Conservation (phyloP, 2,888 invertebrate genomes). For the Pteria penguin region DNA sequence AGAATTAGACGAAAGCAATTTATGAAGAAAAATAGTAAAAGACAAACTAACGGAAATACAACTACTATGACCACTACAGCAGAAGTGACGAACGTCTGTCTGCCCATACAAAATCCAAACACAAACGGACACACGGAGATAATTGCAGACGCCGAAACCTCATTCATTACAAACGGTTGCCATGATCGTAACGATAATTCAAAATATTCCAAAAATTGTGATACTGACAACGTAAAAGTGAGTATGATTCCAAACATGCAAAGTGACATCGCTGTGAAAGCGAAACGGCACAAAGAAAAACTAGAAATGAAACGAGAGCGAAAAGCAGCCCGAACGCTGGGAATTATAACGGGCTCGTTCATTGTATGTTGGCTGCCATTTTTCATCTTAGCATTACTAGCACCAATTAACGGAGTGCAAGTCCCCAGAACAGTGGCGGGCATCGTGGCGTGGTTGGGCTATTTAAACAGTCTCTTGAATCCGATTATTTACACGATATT, state of each 20-base stretch:
- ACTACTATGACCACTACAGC: slow-evolving; percentile 19
- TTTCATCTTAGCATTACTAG: slow-evolving; percentile 91
- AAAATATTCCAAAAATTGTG: slow-evolving; percentile 45
- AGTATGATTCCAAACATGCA: slow-evolving; percentile 52
- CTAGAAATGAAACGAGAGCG: slow-evolving; percentile 79
- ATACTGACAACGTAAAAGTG: slow-evolving; percentile 43
- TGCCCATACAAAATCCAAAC: slow-evolving; percentile 7
- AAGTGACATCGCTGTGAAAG: slow-evolving; percentile 50
- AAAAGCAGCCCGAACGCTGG: slow-evolving; percentile 79
- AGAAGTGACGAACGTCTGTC: too few species aligned
- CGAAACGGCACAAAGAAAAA: slow-evolving; percentile 70
- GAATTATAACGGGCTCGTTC: slow-evolving; percentile 92
- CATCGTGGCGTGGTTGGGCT: slow-evolving; percentile 89
- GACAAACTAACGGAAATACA: slow-evolving; percentile 19
- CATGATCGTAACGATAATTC: slow-evolving; percentile 59
- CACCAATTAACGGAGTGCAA: slow-evolving; percentile 85
- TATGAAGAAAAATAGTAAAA: slow-evolving; percentile 46
- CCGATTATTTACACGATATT: slow-evolving; percentile 98
- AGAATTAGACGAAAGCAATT: slow-evolving; percentile 85
- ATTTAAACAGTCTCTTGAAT: slow-evolving; percentile 94
- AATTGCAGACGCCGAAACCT: slow-evolving; percentile 24
- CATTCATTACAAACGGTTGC: slow-evolving; percentile 27
- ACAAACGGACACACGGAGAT: slow-evolving; percentile 34
- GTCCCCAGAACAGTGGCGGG: slow-evolving; percentile 74
- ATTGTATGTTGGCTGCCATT: slow-evolving; percentile 97